Base-by-base conservation (phyloP, 2,797 vertebrate genomes). In the Schizopygopsis pylzovi region DNA sequence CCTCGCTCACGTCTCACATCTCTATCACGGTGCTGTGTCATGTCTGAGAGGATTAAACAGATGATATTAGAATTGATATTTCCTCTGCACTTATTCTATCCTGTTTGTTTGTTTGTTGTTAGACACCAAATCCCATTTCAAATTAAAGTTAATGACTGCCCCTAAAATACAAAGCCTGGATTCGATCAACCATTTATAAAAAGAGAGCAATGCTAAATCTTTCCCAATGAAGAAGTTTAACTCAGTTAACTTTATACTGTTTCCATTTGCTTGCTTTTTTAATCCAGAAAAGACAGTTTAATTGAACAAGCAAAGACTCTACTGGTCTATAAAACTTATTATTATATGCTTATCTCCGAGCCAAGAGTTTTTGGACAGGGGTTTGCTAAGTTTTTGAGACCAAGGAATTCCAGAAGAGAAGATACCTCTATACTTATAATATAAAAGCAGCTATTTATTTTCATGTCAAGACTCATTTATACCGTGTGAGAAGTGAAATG, bases 71-170 rank as follows among this genome's bases (percentile, higher is more conserved):
- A 61, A 77, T 65, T 82, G 79, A 85, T 79, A 37, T 84, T 84
- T 56, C 61, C 22, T 59, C 25, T 43, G 20, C 41, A 49, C 43
- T 78, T 54, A 47, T 28, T 10, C n/a, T 28, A 16, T 59, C 39
- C 18, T 61, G 39, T 70, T 73, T 81, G 47, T 81, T 84, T 61
- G 39, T 70, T 73, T 78, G 43, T 52, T 43, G 41, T 61, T 56
- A 73, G 68, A 61, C 81, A 59, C 68, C 68, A 61, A 67, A 37
- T 84, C 82, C 73, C 73, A 77, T 56, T 78, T 75, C 22, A 77
- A 68, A 83, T 83, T 76, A 76, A 65, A 52, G 37, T 52, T 28
- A 75, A 76, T 41, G 45, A 49, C 77, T 22, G 28, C 20, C 4
- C 7, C 22, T 25, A 37, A 52, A 63, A 84, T 67, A 68, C 82